Conservation (phyloP, 2,888 invertebrate species). For the Synanthedon myopaeformis region DNA sequence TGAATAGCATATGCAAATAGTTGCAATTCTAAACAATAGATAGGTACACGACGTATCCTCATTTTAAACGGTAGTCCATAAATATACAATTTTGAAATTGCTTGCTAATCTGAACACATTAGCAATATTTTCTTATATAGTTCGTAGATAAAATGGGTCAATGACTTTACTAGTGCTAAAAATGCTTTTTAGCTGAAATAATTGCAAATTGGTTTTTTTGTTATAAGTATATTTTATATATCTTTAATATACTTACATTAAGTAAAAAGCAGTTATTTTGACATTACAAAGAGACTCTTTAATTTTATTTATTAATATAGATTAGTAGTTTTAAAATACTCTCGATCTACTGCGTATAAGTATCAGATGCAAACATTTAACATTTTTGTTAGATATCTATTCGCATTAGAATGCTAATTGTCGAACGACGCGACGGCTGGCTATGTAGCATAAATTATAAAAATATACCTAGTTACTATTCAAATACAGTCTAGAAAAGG, state of each 20-base stretch:
- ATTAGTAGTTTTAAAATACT: too few relatives aligned
- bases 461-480: background rate
- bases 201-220: too few relatives aligned
- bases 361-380: background rate
- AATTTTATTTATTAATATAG: too few relatives aligned
- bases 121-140: background rate
- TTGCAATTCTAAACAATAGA: slow-evolving; percentile 23
- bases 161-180: slow-evolving; percentile 2
- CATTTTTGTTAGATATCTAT: background rate
- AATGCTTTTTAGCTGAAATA: background rate
- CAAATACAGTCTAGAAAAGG: background rate
- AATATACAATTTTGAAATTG: background rate
- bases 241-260: too few relatives aligned
- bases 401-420: background rate
- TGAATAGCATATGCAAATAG: slow-evolving; percentile 20
- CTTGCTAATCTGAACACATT: slow-evolving; percentile 2
- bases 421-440: background rate
- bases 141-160: slow-evolving; percentile 5
- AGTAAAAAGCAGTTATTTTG: too few relatives aligned
- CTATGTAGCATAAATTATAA: background rate
- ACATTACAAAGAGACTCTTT: too few relatives aligned
- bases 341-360: too few relatives aligned
- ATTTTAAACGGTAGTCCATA: background rate
- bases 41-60: slow-evolving; percentile 1
- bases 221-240: too few relatives aligned